Percentiles rank a stretch among this genome's conserved stretches.
These are phyloP conservation scores for Aepyceros melampus DNA, from an alignment of 2,113 vertebrate genomes.

Conservation along the genomic window DNA sequence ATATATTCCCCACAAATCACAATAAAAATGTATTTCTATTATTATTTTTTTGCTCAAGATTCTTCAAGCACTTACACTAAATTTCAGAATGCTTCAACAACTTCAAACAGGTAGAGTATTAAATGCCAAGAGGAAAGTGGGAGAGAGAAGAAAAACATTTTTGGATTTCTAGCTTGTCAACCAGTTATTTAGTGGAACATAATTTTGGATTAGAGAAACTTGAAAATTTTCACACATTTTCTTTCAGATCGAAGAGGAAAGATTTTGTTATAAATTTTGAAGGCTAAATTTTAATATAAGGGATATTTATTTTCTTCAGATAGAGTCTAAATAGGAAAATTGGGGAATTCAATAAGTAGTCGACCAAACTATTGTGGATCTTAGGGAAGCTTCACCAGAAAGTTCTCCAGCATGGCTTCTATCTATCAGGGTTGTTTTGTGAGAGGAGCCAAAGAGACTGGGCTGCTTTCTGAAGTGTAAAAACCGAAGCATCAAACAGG, in stretches of 20 bases:
- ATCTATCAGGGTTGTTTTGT: not conserved
- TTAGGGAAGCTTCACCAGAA: not conserved
- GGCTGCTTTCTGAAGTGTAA: not conserved
- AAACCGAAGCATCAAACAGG: not conserved
- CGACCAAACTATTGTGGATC: not conserved
- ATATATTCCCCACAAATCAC: not conserved
- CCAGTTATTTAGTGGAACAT: not conserved
- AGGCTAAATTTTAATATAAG: not conserved
- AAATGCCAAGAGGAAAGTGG: not conserved
- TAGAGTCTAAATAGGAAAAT: not conserved
- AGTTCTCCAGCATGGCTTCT: not conserved
- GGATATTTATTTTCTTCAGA: not conserved
- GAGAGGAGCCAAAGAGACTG: not conserved
- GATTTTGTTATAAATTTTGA: not conserved
- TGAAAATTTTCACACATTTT: not conserved
- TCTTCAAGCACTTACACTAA: not conserved
- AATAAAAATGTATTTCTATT: constrained; percentile 35
- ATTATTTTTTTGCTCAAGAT: constrained; percentile 17
- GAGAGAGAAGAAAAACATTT: not conserved
- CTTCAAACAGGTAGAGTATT: not conserved
- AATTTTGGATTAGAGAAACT: not conserved
- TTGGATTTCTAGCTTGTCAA: not conserved
- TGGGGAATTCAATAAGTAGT: not conserved
- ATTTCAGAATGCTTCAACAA: not conserved
- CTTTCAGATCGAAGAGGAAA: not conserved